Conservation (phyloP, 2,113 vertebrate genomes). For the Pteropus alecto region DNA sequence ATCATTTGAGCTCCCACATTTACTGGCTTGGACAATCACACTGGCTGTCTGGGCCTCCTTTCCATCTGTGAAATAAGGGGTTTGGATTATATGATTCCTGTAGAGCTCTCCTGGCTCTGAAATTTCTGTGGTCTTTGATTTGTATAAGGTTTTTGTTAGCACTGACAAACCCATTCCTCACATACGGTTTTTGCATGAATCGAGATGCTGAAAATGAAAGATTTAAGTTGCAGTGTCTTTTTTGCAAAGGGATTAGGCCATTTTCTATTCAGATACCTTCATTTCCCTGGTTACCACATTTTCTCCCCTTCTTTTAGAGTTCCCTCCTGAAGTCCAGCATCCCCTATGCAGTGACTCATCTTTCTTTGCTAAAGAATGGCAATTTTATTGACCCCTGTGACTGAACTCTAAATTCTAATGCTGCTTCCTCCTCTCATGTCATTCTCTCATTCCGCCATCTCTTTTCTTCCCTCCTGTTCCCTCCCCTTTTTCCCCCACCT, state of each 20-base stretch:
- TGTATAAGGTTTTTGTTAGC: neutral
- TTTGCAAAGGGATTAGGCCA: neutral
- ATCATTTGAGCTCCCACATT: neutral
- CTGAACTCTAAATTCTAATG: neutral
- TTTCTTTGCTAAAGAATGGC: neutral
- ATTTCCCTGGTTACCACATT: neutral
- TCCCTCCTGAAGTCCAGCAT: neutral
- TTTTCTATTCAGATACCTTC: neutral
- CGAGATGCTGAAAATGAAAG: neutral
- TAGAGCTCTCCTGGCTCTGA: neutral
- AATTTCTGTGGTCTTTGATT: neutral
- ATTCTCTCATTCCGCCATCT: neutral
- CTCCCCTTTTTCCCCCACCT: neutral
- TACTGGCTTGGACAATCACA: neutral
- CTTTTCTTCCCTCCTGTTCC: neutral
- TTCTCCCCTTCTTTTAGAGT: neutral
- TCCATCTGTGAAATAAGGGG: neutral
- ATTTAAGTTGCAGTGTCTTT: neutral
- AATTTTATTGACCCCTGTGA: neutral
- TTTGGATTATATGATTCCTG: neutral
- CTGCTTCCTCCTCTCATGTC: neutral
- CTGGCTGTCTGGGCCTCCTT: neutral
- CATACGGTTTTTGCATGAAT: neutral
- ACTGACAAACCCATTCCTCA: neutral
- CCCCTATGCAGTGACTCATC: neutral